Evolutionary conservation across 2,797 vertebrate genomes (phyloP).

Genomic region (Catostomus latipinnis): DNA sequence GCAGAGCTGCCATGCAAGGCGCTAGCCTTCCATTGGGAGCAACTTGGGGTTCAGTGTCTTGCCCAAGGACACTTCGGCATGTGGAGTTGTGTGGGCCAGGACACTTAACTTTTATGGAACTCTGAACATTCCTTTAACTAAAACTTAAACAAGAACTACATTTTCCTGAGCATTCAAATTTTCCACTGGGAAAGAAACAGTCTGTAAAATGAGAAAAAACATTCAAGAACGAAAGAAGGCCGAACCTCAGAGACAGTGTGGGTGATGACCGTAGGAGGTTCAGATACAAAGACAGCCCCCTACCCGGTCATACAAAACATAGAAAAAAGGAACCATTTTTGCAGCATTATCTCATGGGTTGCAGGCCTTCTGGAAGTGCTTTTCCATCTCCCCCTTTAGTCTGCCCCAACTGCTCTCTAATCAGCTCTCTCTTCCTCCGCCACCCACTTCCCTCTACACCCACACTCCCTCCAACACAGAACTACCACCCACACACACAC

Average conservation of each 20-base stretch:
- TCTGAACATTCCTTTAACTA: no score
- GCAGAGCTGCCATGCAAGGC: no score
- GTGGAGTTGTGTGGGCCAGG: no score
- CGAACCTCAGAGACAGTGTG: slow-evolving; percentile 54
- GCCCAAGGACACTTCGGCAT: no score
- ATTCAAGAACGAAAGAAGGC: slow-evolving; percentile 36
- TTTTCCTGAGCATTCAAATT: background rate
- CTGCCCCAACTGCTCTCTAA: slow-evolving; percentile 55
- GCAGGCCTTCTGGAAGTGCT: slow-evolving; percentile 57
- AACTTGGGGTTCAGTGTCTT: no score
- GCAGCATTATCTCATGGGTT: slow-evolving; percentile 60
- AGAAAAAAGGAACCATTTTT: slow-evolving; percentile 58
- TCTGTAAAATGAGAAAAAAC: background rate
- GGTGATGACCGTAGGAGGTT: slow-evolving; percentile 56
- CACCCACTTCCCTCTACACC: slow-evolving; percentile 57
- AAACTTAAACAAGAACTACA: background rate
- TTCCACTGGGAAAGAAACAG: slow-evolving; percentile 3
- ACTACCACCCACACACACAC: slow-evolving; percentile 43
- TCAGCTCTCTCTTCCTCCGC: slow-evolving; percentile 54
- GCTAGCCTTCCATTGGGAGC: no score
- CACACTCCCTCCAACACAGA: slow-evolving; percentile 50
- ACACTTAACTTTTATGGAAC: no score
- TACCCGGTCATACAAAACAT: slow-evolving; percentile 48
- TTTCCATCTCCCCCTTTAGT: slow-evolving; percentile 48
- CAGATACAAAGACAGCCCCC: slow-evolving; percentile 49